Evolutionary conservation across 2,113 vertebrate species (phyloP).

Genomic region (Gambusia affinis): DNA sequence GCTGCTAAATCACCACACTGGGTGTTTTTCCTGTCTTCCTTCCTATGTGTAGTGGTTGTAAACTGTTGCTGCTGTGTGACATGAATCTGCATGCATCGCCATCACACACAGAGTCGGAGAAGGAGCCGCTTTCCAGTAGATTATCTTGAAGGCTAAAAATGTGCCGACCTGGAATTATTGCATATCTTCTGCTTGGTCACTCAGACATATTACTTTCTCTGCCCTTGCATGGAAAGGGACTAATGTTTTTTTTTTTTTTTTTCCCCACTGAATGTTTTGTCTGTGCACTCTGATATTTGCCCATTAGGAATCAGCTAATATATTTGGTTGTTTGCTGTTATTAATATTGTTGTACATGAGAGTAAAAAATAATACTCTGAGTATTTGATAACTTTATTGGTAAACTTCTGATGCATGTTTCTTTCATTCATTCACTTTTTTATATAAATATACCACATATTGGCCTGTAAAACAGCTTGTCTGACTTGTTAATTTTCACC

Average conservation of each 20-base stretch:
- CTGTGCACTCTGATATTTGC: not conserved
- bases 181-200: slow-evolving; percentile 53
- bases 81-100: slow-evolving; percentile 13
- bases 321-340: slow-evolving; percentile 6
- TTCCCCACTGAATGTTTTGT: slow-evolving; percentile 11
- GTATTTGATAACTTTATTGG: not conserved
- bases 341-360: not conserved
- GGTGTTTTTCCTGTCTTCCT: not conserved
- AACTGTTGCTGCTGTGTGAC: slow-evolving; percentile 21
- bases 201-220: slow-evolving; percentile 46
- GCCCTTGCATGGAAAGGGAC: slow-evolving; percentile 45
- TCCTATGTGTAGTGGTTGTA: slow-evolving; percentile 31
- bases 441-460: not conserved
- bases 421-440: not conserved
- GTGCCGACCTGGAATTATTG: slow-evolving; percentile 56
- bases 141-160: slow-evolving; percentile 52
- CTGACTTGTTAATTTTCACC: not conserved
- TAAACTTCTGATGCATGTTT: not conserved
- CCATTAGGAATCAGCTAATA: not conserved
- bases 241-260: slow-evolving; percentile 46
- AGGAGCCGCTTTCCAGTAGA: slow-evolving; percentile 46
- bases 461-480: not conserved
- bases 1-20: slow-evolving; percentile 40
- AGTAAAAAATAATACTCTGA: not conserved
- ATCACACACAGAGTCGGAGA: slow-evolving; percentile 18